phyloP scores from a whole-genome alignment of 1,140 invertebrate genomes.

The Mya arenaria region DNA sequence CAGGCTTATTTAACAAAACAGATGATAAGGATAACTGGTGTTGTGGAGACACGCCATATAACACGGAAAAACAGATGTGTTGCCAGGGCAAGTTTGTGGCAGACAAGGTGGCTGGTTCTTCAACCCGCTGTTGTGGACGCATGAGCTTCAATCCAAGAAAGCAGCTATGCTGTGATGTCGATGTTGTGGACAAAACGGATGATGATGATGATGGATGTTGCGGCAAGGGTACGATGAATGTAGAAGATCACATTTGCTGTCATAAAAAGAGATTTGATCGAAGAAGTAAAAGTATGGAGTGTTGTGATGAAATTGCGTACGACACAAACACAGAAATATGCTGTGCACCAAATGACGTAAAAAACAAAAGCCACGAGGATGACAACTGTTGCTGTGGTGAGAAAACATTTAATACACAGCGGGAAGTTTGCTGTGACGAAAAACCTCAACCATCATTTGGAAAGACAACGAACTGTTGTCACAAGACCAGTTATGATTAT shows the following conservation, averaged over 20 bases:
- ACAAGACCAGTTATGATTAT: conserved; percentile 8
- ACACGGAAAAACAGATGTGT: neutral
- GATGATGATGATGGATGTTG: conserved; percentile 5
- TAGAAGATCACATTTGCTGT: conserved; percentile 14
- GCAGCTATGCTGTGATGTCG: conserved; percentile 6
- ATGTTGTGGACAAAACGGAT: neutral
- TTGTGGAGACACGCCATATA: conserved; percentile 1
- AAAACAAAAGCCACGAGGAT: neutral
- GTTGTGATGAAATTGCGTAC: neutral
- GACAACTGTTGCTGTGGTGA: conserved; percentile 28
- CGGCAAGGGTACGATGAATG: conserved; percentile 9
- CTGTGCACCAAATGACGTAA: neutral
- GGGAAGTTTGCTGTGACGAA: conserved; percentile 27
- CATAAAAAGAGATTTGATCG: neutral
- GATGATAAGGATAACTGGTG: conserved; percentile 20
- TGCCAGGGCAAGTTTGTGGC: neutral
- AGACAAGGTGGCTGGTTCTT: neutral
- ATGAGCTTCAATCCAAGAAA: conserved; percentile 12
- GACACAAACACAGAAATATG: conserved; percentile 3
- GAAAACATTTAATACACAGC: neutral
- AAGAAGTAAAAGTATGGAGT: neutral
- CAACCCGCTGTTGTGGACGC: conserved; percentile 6
- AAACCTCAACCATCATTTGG: neutral
- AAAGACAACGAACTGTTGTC: conserved; percentile 2
- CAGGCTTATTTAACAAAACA: conserved; percentile 6